phyloP scores from a whole-genome alignment of 2,113 vertebrate genomes.

The Cheilinus undulatus region DNA sequence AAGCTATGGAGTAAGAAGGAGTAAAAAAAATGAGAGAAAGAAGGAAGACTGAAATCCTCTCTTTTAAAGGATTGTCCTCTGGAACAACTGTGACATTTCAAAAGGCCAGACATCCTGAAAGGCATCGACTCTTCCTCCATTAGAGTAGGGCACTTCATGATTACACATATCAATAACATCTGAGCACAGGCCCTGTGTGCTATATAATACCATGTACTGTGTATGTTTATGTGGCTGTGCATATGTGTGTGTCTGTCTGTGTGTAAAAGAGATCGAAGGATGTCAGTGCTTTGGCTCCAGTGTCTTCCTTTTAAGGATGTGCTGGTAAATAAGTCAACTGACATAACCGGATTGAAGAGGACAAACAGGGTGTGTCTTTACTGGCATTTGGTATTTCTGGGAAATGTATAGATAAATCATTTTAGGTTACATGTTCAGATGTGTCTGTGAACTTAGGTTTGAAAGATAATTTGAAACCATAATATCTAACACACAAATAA shows the following conservation, averaged over 20 bases:
- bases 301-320: conserved; percentile 43
- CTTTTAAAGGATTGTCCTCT: conserved; percentile 67
- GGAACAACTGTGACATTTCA: conserved; percentile 78
- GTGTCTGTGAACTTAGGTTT: conserved; percentile 2
- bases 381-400: conserved; percentile 39
- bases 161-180: conserved; percentile 76
- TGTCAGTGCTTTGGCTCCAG: conserved; percentile 42
- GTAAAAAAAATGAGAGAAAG: conserved; percentile 57
- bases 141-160: conserved; percentile 61
- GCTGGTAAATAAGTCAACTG: conserved; percentile 39
- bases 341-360: conserved; percentile 51
- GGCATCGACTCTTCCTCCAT: conserved; percentile 71
- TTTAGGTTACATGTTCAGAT: not conserved
- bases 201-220: conserved; percentile 35
- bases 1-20: conserved; percentile 36
- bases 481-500: conserved; percentile 24
- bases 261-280: conserved; percentile 36
- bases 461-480: not conserved
- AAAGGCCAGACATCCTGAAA: conserved; percentile 80
- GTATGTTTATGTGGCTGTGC: conserved; percentile 14
- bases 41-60: conserved; percentile 59
- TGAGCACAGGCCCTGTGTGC: conserved; percentile 47
- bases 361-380: conserved; percentile 58
- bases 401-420: conserved; percentile 39
- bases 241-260: not conserved